Base-by-base conservation (phyloP, 2,888 invertebrate genomes). In the Ferrisia virgata region DNA sequence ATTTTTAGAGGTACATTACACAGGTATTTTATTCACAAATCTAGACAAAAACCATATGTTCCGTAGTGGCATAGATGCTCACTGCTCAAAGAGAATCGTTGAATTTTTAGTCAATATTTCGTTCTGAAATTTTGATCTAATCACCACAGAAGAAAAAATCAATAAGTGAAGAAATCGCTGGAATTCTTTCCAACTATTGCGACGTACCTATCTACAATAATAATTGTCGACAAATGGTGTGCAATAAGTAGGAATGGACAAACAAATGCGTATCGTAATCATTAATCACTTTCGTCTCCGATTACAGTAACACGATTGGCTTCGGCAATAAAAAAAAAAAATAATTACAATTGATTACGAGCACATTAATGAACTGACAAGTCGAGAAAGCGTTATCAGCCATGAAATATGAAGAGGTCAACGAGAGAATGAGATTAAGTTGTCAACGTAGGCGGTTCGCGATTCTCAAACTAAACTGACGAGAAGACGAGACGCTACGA, bases 251-350 rank as follows among this genome's bases (percentile, higher is more conserved):
- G 13, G 5, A 25, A 64, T 28, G 58, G 58, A 64, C 58, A 64
- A 64, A 47, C 18, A 40, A 53, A 53, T 18, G 58, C 47, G 47
- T 47, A 47, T 47, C 47, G 47, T 18, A 47, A 18, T 47, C 47
- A 47, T 6, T 72, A 72, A 72, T 72, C 72, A 33, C 72, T 72
- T 33, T 72, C 72, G 72, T 72, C 72, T 72, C 18, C 13, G 31
- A n/a, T 25, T 39, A 64, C 9, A 64, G 6, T 33, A 72, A 8
- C 5, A 1, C 33, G n/a, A 72, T 72, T 72, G 72, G 72, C 72
- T 72, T 72, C 72, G 36, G 72, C 18, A 33, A 72, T 72, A 64
- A 25, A 36, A 72, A 72, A 72, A 33, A 72, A 72, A n/a, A 58
- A 58, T 22, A 33, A 8, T 64, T 28, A 28, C n/a, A 43, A 64